Evolutionary conservation across 2,888 invertebrate genomes (phyloP).

Genomic region (Hedya salicella): DNA sequence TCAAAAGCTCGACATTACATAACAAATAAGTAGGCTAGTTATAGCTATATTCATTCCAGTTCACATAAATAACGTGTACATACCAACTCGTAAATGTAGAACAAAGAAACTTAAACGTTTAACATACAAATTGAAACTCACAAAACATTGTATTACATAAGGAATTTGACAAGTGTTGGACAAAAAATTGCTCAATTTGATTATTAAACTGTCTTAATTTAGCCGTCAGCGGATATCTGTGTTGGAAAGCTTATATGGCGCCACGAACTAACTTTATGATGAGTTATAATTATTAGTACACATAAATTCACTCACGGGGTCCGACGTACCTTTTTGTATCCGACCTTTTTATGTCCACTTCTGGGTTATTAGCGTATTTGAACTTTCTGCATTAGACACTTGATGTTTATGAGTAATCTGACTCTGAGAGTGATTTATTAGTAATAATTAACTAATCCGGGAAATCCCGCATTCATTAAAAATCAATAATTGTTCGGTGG

Average conservation of each 20-base stretch:
- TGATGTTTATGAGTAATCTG: no score
- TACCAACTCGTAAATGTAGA: neutral
- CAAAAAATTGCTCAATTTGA: constrained; percentile 35
- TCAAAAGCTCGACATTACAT: neutral
- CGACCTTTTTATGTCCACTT: no score
- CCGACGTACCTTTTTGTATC: no score
- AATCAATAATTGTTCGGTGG: no score
- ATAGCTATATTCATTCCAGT: neutral
- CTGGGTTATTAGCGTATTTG: no score
- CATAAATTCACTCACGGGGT: no score
- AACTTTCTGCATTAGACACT: no score
- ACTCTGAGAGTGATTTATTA: no score
- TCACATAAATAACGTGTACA: neutral
- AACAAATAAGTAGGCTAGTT: neutral
- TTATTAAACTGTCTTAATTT: constrained; percentile 37
- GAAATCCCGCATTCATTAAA: no score
- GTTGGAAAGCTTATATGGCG: constrained; percentile 11
- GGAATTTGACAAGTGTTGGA: constrained; percentile 19
- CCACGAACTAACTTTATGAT: no score
- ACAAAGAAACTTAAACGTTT: constrained; percentile 15
- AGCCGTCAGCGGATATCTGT: constrained; percentile 13
- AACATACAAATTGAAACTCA: neutral
- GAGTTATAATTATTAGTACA: no score
- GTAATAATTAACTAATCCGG: no score
- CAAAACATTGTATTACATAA: constrained; percentile 20